Base-by-base conservation (phyloP, 1,140 invertebrate species). In the roundworm (Caenorhabditis elegans) region DNA sequence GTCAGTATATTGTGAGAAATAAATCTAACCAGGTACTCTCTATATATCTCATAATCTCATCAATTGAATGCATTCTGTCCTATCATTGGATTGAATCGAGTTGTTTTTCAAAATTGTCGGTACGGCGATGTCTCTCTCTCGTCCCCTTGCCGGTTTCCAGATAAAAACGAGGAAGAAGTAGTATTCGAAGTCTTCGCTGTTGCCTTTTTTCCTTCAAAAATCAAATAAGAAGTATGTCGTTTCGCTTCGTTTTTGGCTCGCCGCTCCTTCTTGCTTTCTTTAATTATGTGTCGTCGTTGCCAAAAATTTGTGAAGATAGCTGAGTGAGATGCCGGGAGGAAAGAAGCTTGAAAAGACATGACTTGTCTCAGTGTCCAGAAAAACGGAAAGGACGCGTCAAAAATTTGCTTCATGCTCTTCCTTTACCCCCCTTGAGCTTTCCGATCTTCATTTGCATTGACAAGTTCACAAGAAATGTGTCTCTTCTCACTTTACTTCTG, bases 381-480 rank as follows among this genome's bases (percentile, higher is more conserved):
- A 70, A 70, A 70, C 34, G 60, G 60, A 22, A 70, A 70, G 34
- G 60, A 70, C 31, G 60, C 60, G 60, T 70, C 60, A 70, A 70
- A 70, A 70, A 70, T 70, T 39, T 22, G 26, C 34, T 19, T 39
- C 24, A 24, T 55, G 22, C 17, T 13, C 10, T 19, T 8, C 24
- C 51, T 39, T 34, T 15, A 3, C 34, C 26, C 60, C n/a, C n/a
- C 60, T 70, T 22, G 34, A 70, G 60, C 22, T 34, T 70, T 70
- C n/a, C 34, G 60, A 70, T 70, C 60, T 70, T 70, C 60, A 70
- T 70, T 70, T 70, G 60, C 60, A 70, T 70, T 70, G 60, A 70
- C 60, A 70, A 70, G 60, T 70, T 70, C 60, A 70, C 60, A 17
- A 34, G 26, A 34, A 34, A 60, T 60, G 28, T 60, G 2, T 24